Evolutionary conservation across 2,113 vertebrate genomes (phyloP).

Genomic region (Phoxinus phoxinus): DNA sequence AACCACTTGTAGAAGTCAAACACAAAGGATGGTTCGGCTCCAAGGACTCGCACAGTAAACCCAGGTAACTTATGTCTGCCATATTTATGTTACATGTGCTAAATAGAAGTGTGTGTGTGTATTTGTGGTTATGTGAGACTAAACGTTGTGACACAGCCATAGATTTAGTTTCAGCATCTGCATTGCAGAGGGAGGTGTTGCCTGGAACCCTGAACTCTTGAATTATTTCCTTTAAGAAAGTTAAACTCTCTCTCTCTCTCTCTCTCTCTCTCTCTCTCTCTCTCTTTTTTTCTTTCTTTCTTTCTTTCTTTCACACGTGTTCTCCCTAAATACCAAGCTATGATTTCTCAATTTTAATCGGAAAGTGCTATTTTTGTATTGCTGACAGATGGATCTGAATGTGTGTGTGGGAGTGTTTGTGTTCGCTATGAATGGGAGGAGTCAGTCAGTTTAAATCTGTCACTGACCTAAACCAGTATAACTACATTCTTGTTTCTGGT

Average conservation of each 20-base stretch:
- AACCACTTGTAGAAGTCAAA: slow-evolving; percentile 73
- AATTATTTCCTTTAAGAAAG: slow-evolving; percentile 45
- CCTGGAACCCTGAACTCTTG: slow-evolving; percentile 47
- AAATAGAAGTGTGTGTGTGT: neutral
- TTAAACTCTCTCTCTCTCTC: neutral
- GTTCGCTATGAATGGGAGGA: slow-evolving; percentile 24
- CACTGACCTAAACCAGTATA: slow-evolving; percentile 40
- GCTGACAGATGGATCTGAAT: slow-evolving; percentile 20
- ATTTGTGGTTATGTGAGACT: neutral
- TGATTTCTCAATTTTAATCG: slow-evolving; percentile 35
- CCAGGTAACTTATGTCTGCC: slow-evolving; percentile 79
- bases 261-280: neutral
- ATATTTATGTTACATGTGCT: neutral
- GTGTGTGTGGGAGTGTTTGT: slow-evolving; percentile 5
- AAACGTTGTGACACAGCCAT: slow-evolving; percentile 28
- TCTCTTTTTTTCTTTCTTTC: neutral
- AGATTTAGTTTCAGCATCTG: slow-evolving; percentile 70
- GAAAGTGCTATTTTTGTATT: neutral
- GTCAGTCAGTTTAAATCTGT: slow-evolving; percentile 3
- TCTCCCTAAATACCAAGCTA: neutral
- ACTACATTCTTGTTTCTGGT: slow-evolving; percentile 35
- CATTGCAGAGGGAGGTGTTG: slow-evolving; percentile 67
- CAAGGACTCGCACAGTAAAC: slow-evolving; percentile 86
- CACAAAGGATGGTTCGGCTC: slow-evolving; percentile 85
- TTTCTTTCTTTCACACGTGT: neutral